These are phyloP conservation scores for Thunnus thynnus DNA, from an alignment of 2,113 vertebrate genomes.

Conservation along the genomic window DNA sequence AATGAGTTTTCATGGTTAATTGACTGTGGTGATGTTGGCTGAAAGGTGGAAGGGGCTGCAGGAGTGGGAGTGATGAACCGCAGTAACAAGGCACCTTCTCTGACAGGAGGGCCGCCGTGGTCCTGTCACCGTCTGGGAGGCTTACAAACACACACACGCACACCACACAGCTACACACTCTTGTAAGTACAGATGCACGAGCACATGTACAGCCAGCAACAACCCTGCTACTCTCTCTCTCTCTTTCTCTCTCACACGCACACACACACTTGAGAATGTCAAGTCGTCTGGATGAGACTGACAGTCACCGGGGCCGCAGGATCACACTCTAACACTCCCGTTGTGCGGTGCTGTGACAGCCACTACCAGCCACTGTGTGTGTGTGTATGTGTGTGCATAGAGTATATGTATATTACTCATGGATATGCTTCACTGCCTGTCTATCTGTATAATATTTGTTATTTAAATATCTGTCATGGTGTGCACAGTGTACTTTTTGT, in stretches of 20 bases:
- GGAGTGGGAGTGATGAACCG: background rate
- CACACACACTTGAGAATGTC: conserved; percentile 45
- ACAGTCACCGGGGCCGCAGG: conserved; percentile 42
- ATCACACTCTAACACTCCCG: conserved; percentile 25
- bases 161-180: background rate
- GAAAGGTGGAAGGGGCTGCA: background rate
- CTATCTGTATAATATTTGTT: background rate
- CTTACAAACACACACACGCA: conserved; percentile 4
- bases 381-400: background rate
- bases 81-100: conserved; percentile 10
- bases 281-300: conserved; percentile 44
- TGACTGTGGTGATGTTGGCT: background rate
- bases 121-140: conserved; percentile 10
- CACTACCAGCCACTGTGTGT: background rate
- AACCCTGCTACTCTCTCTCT: accelerated
- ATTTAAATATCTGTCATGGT: background rate
- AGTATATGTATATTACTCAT: background rate
- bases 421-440: background rate
- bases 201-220: background rate
- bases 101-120: background rate
- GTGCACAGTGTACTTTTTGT: background rate
- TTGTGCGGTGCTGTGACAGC: conserved; percentile 4
- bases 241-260: background rate
- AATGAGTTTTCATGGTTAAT: conserved; percentile 7
- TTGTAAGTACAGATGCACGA: background rate